These are phyloP conservation scores for Metaphire vulgaris DNA, from an alignment of 1,140 invertebrate species.

Conservation along the genomic window DNA sequence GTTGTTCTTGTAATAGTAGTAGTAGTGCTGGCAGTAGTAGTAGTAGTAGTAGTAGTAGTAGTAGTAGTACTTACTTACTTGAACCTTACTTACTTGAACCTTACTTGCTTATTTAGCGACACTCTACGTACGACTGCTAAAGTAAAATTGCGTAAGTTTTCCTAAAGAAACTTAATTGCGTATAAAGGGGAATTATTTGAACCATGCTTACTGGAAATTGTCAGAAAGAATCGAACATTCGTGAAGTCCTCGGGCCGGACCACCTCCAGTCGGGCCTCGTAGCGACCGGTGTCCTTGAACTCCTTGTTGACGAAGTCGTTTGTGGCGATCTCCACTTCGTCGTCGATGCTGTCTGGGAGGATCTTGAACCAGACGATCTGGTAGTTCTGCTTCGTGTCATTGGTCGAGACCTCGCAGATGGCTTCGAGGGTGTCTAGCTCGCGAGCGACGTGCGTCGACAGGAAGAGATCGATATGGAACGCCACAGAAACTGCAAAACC, in stretches of 20 bases:
- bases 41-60: too few relatives aligned
- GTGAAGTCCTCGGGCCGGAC: neutral
- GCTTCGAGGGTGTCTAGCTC: constrained; percentile 6
- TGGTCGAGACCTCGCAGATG: constrained; percentile 10
- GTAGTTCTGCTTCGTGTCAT: neutral
- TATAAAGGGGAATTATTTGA: too few relatives aligned
- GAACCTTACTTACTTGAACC: too few relatives aligned
- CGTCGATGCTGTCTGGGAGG: constrained; percentile 14
- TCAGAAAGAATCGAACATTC: constrained; percentile 8
- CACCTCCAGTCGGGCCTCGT: neutral
- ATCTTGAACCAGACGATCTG: constrained; percentile 24
- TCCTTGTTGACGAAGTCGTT: constrained; percentile 16
- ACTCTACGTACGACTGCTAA: too few relatives aligned
- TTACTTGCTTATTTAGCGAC: too few relatives aligned
- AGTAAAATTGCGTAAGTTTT: too few relatives aligned
- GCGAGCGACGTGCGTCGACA: neutral
- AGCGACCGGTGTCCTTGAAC: constrained; percentile 5
- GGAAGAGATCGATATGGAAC: constrained; percentile 7
- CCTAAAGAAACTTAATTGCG: too few relatives aligned
- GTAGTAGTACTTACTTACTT: too few relatives aligned
- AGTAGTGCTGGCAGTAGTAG: too few relatives aligned
- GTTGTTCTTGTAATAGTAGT: too few relatives aligned
- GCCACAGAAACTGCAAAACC: neutral
- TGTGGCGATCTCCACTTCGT: constrained; percentile 19
- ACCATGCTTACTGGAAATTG: constrained; percentile 12